Conservation (phyloP, 2,113 vertebrate species). For the Clarias batrachus region DNA sequence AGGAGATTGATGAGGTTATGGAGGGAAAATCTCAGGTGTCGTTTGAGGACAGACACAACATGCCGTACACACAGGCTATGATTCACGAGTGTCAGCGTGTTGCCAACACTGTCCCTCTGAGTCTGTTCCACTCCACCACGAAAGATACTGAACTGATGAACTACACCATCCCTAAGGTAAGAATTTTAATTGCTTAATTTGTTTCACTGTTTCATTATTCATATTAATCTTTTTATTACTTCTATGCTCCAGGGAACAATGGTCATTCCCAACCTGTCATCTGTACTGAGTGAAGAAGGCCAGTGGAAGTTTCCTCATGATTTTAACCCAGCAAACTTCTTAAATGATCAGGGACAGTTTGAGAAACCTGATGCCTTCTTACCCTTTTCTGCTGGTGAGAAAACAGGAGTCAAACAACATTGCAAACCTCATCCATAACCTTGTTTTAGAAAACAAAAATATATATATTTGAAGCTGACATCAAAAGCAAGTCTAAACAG, state of each 20-base stretch:
- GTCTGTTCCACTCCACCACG: constrained; percentile 55
- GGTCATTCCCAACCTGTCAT: constrained; percentile 72
- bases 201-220: too few species aligned
- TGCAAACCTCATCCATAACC: too few species aligned
- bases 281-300: constrained; percentile 74
- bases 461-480: not conserved
- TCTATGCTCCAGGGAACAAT: constrained; percentile 68
- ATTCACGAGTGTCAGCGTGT: constrained; percentile 60
- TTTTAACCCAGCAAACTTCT: constrained; percentile 77
- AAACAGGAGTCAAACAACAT: not conserved
- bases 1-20: constrained; percentile 60
- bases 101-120: constrained; percentile 54
- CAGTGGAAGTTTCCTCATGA: constrained; percentile 74
- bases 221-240: not conserved
- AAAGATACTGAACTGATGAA: constrained; percentile 59
- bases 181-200: not conserved
- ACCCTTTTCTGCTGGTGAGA: constrained; percentile 78
- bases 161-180: constrained; percentile 64
- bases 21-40: constrained; percentile 39
- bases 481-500: not conserved
- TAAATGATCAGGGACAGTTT: constrained; percentile 69
- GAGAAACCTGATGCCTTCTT: constrained; percentile 77
- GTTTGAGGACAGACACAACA: constrained; percentile 58
- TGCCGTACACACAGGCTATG: constrained; percentile 59
- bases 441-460: too few species aligned